Percentiles rank a stretch among this genome's conserved stretches.
These are phyloP conservation scores for Clinocottus analis DNA, from an alignment of 2,113 vertebrate genomes.

Conservation along the genomic window DNA sequence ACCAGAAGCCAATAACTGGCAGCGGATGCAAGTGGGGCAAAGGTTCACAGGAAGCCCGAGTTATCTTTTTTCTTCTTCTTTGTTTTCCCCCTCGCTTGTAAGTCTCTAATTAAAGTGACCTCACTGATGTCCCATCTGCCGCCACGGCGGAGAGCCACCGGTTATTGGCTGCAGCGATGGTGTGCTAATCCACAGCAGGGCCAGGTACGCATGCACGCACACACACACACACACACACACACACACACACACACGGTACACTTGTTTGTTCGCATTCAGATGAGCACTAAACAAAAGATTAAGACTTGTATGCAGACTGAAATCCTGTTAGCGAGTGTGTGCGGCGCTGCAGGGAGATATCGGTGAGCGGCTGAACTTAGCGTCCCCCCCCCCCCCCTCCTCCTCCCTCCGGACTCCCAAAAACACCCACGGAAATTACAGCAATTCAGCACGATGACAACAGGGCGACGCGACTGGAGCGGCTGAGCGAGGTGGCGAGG, in stretches of 20 bases:
- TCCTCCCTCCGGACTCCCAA: slow-evolving; percentile 1
- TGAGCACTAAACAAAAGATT: slow-evolving; percentile 43
- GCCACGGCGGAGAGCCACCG: slow-evolving; percentile 8
- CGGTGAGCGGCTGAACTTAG: not conserved
- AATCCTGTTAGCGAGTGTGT: slow-evolving; percentile 49
- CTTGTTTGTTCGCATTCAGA: slow-evolving; percentile 37
- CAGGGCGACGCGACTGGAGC: not conserved
- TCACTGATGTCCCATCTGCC: slow-evolving; percentile 71
- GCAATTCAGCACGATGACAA: slow-evolving; percentile 61
- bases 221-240: not conserved
- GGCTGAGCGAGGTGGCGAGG: slow-evolving; percentile 17
- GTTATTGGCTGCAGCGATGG: slow-evolving; percentile 42
- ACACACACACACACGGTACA: not conserved
- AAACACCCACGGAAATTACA: slow-evolving; percentile 49
- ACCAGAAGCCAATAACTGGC: slow-evolving; percentile 31
- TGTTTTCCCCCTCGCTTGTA: slow-evolving; percentile 32
- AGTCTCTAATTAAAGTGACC: slow-evolving; percentile 72
- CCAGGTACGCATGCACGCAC: slow-evolving; percentile 52
- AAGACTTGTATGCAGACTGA: slow-evolving; percentile 45
- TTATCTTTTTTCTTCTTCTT: slow-evolving; percentile 21
- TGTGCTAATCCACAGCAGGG: slow-evolving; percentile 49
- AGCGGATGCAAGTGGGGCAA: slow-evolving; percentile 37
- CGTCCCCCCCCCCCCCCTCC: too few species aligned
- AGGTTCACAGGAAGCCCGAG: slow-evolving; percentile 46
- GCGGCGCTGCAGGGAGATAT: slow-evolving; percentile 17